phyloP scores from a whole-genome alignment of 2,888 invertebrate species.

The Drosophila quinaria region DNA sequence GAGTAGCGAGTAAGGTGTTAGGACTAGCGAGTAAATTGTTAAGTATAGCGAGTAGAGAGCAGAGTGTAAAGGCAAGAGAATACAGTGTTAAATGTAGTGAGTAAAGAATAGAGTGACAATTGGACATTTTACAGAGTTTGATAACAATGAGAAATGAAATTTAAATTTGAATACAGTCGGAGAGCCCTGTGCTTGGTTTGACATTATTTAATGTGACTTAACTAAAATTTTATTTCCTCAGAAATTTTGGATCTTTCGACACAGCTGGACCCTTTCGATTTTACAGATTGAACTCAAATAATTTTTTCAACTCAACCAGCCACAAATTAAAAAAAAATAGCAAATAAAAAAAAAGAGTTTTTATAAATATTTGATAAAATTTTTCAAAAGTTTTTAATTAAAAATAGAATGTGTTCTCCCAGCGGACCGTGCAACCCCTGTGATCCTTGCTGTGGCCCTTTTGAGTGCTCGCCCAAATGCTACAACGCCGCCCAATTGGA shows the following conservation, averaged over 20 bases:
- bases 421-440: conserved; percentile 8
- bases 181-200: not conserved
- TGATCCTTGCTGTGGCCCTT: conserved; percentile 9
- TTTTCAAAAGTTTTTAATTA: not conserved
- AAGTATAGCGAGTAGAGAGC: not conserved
- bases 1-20: not conserved
- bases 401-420: conserved; percentile 6
- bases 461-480: conserved; percentile 11
- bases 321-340: not conserved
- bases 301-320: not conserved
- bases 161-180: not conserved
- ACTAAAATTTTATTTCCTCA: not conserved
- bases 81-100: not conserved
- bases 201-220: too few relatives aligned
- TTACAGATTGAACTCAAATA: not conserved
- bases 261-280: not conserved
- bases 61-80: not conserved
- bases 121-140: not conserved
- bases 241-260: not conserved
- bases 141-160: not conserved
- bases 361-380: not conserved
- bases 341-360: not conserved
- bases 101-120: too few relatives aligned
- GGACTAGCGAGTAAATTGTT: not conserved
- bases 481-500: conserved; percentile 14